These are phyloP conservation scores for Eremobia ochroleuca DNA, from an alignment of 2,888 invertebrate species.

Conservation along the genomic window DNA sequence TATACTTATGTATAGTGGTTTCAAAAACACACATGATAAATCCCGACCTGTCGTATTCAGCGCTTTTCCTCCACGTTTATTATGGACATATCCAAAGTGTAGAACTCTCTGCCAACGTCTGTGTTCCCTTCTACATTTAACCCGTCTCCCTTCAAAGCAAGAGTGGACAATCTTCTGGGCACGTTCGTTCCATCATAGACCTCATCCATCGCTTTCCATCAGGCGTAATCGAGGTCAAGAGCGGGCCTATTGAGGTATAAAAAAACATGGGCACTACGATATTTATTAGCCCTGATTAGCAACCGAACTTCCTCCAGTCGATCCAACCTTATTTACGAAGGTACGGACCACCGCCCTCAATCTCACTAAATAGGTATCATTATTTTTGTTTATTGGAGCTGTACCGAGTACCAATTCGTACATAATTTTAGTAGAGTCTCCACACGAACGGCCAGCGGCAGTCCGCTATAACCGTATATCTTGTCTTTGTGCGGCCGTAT, in stretches of 20 bases:
- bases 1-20: too few species aligned
- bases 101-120: neutral
- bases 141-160: neutral
- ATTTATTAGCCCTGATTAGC: constrained; percentile 31
- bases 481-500: constrained; percentile 88
- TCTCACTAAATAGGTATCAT: constrained; percentile 66
- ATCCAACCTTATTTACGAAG: constrained; percentile 50
- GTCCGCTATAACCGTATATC: constrained; percentile 89
- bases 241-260: too few species aligned
- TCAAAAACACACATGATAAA: neutral
- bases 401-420: constrained; percentile 68
- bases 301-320: constrained; percentile 23
- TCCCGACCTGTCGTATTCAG: too few species aligned
- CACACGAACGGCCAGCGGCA: constrained; percentile 78
- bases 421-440: constrained; percentile 72
- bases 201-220: too few species aligned
- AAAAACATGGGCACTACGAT: neutral
- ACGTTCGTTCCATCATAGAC: neutral
- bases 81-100: neutral
- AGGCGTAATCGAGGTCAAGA: too few species aligned
- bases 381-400: constrained; percentile 69
- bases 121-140: neutral
- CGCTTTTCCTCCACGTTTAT: neutral
- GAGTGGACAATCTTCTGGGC: neutral
- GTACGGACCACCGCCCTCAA: constrained; percentile 50